Evolutionary conservation across 2,888 invertebrate species (phyloP).

Genomic region (Keiferia lycopersicella): DNA sequence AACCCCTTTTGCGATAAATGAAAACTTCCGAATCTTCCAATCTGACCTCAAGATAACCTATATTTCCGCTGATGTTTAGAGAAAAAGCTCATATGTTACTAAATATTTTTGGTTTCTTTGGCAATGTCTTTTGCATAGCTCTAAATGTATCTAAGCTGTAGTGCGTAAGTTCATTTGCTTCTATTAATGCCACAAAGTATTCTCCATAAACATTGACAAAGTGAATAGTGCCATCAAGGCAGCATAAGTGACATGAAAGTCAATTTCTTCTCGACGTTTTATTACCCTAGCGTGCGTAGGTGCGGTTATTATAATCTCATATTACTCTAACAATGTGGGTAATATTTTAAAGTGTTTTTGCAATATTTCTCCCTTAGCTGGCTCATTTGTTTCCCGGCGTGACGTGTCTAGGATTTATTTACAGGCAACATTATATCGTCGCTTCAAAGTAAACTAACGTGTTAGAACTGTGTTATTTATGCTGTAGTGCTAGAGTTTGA

Average conservation of each 20-base stretch:
- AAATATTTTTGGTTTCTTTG: no score
- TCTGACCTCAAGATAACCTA: slow-evolving; percentile 57
- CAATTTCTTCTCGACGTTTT: slow-evolving; percentile 12
- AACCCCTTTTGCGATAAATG: slow-evolving; percentile 68
- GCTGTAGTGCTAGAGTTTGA: not conserved
- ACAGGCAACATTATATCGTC: slow-evolving; percentile 73
- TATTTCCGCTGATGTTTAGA: slow-evolving; percentile 49
- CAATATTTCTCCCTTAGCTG: slow-evolving; percentile 68
- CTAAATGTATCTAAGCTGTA: no score
- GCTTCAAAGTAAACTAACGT: slow-evolving; percentile 67
- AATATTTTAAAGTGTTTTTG: slow-evolving; percentile 69
- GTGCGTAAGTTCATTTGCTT: no score
- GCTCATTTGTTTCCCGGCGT: slow-evolving; percentile 67
- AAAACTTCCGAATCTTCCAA: slow-evolving; percentile 55
- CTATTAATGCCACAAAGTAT: not conserved
- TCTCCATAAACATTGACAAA: not conserved
- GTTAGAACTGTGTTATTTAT: slow-evolving; percentile 48
- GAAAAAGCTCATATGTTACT: not conserved
- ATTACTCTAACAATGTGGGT: slow-evolving; percentile 62
- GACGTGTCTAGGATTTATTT: slow-evolving; percentile 69
- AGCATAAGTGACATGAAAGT: not conserved
- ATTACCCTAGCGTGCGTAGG: not conserved
- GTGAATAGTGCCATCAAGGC: slow-evolving; percentile 11
- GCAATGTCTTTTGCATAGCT: no score
- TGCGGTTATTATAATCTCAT: slow-evolving; percentile 39